Conservation (phyloP, 2,113 vertebrate genomes). For the Vicugna pacos region DNA sequence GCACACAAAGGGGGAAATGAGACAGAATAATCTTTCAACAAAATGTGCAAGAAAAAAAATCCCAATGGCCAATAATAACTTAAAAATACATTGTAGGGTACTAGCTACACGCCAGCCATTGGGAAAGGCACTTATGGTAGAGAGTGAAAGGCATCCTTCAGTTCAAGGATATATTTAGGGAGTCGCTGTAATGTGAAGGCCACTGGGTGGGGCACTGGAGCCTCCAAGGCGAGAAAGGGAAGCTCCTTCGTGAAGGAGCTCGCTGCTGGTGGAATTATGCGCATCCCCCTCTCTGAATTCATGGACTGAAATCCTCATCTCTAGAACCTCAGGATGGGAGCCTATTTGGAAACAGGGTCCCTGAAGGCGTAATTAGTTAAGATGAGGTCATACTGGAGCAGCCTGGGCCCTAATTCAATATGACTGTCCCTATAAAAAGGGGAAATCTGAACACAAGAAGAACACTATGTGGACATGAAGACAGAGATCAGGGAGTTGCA, state of each 20-base stretch:
- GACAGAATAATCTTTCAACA: background rate
- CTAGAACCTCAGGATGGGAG: background rate
- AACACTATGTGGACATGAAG: background rate
- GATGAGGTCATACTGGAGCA: background rate
- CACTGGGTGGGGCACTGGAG: fast-evolving
- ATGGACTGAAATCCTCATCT: background rate
- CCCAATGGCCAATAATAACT: background rate
- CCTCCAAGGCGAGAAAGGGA: background rate
- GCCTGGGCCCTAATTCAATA: background rate
- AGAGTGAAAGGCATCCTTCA: background rate
- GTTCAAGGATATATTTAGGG: background rate
- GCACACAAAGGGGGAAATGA: no score
- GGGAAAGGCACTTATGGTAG: fast-evolving
- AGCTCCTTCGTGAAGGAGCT: no score
- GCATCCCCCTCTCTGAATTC: background rate
- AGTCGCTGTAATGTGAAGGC: background rate
- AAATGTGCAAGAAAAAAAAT: background rate
- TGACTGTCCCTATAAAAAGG: background rate
- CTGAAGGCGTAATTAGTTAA: background rate
- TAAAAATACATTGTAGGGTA: background rate
- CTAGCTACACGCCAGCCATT: fast-evolving
- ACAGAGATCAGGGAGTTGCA: no score
- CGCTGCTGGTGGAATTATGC: background rate
- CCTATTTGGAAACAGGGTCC: background rate
- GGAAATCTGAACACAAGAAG: background rate